Base-by-base conservation (phyloP, 2,113 vertebrate genomes). In the Notothenia coriiceps region DNA sequence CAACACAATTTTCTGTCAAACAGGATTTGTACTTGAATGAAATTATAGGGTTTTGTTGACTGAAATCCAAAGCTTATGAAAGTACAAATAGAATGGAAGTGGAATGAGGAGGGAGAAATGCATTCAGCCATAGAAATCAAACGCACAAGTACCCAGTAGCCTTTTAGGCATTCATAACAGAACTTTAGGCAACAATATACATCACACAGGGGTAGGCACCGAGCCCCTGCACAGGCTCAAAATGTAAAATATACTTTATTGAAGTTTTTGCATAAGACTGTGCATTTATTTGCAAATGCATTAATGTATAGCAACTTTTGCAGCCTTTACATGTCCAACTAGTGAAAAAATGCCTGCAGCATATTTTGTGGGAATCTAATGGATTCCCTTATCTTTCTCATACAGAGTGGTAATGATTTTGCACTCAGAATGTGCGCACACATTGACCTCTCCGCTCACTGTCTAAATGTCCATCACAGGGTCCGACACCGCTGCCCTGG, bases 401-500 rank as follows among this genome's bases (percentile, higher is more conserved):
- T 77, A 64, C 84, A 91, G 88, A 74, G 69, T 77, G 67, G 63
- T 85, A 82, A 87, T 66, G 82, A 59, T 43, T 72, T 60, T 70
- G 52, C 64, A 57, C 61, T 10, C 64, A 5, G 33, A 33, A 60
- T 22, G 22, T 22, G 22, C 62, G 64, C 22, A 70, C 6, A 55
- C 25, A 54, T 1, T 18, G 43, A 79, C 62, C 72, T 47, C 29
- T 70, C 49, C 5, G 1, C 72, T 85, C 47, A 15, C 78, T 67
- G 82, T 89, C 80, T 72, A 79, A 86, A 80, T 66, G 83, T 90
- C 91, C 88, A 91, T 92, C 85, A 90, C 46, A 44, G 54, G 43
- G 35, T 74, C 68, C 55, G 79, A 88, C 72, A 84, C 64, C 0
- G 52, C 59, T 77, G 73, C 86, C 72, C 64, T 55, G 70, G 73